Percentiles rank a stretch among this genome's conserved stretches.
phyloP scores from a whole-genome alignment of 2,113 vertebrate genomes.

The Saccopteryx bilineata region DNA sequence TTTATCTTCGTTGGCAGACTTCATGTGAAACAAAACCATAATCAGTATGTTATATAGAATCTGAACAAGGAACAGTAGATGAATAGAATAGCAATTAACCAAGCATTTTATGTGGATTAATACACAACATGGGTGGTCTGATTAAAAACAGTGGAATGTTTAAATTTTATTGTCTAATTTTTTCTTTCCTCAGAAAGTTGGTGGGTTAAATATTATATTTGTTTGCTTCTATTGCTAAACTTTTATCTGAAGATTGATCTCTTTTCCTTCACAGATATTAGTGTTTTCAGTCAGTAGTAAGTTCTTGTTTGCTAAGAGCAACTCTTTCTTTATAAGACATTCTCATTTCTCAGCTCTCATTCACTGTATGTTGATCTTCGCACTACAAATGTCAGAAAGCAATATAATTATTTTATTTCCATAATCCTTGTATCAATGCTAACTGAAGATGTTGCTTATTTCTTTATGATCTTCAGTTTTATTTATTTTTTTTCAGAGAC shows the following conservation, averaged over 20 bases:
- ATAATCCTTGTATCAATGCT: background rate
- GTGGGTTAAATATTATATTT: background rate
- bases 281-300: background rate
- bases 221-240: background rate
- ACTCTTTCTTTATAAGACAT: background rate
- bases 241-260: background rate
- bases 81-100: slow-evolving; percentile 54
- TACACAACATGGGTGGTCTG: background rate
- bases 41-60: slow-evolving; percentile 54
- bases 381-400: background rate
- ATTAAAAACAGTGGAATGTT: background rate
- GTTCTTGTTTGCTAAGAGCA: background rate
- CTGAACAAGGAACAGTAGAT: background rate
- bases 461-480: background rate
- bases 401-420: slow-evolving; percentile 36
- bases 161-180: background rate
- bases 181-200: background rate
- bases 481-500: too few relatives aligned
- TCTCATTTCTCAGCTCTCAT: background rate
- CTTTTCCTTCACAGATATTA: background rate
- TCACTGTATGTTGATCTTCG: background rate
- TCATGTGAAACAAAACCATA: slow-evolving; percentile 24
- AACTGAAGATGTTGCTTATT: background rate
- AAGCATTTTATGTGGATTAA: background rate
- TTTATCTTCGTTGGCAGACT: slow-evolving; percentile 65